phyloP scores from a whole-genome alignment of 2,113 vertebrate genomes.

The Cyrtonyx montezumae region DNA sequence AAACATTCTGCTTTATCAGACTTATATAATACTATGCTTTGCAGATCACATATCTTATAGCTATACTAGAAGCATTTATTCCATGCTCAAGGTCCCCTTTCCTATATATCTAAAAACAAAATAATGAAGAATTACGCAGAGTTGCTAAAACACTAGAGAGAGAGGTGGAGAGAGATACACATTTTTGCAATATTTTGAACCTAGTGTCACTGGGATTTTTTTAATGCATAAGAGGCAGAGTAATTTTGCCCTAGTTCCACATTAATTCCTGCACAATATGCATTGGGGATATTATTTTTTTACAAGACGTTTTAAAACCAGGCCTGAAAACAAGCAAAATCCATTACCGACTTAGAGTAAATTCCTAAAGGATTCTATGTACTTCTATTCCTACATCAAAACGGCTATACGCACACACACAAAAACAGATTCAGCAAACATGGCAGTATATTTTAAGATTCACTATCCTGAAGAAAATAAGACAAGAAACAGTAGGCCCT shows the following conservation, averaged over 20 bases:
- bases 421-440: conserved; percentile 33
- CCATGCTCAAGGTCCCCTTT: conserved; percentile 10
- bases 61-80: conserved; percentile 8
- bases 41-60: conserved; percentile 31
- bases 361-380: conserved; percentile 70
- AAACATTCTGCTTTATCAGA: conserved; percentile 34
- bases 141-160: conserved; percentile 43
- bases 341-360: conserved; percentile 73
- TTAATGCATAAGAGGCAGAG: conserved; percentile 51
- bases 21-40: conserved; percentile 28
- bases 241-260: conserved; percentile 69
- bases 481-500: not conserved
- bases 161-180: conserved; percentile 6
- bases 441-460: conserved; percentile 57
- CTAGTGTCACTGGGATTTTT: conserved; percentile 52
- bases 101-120: conserved; percentile 13
- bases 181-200: conserved; percentile 63
- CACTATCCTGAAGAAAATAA: conserved; percentile 30
- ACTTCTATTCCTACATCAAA: conserved; percentile 62
- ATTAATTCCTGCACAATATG: conserved; percentile 70
- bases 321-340: conserved; percentile 74
- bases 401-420: conserved; percentile 1
- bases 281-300: conserved; percentile 72
- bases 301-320: conserved; percentile 68
- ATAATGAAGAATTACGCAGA: conserved; percentile 46